Percentiles rank a stretch among this genome's conserved stretches.
Evolutionary conservation across 2,888 invertebrate genomes (phyloP).

Genomic region (Phrixothrix hirtus): DNA sequence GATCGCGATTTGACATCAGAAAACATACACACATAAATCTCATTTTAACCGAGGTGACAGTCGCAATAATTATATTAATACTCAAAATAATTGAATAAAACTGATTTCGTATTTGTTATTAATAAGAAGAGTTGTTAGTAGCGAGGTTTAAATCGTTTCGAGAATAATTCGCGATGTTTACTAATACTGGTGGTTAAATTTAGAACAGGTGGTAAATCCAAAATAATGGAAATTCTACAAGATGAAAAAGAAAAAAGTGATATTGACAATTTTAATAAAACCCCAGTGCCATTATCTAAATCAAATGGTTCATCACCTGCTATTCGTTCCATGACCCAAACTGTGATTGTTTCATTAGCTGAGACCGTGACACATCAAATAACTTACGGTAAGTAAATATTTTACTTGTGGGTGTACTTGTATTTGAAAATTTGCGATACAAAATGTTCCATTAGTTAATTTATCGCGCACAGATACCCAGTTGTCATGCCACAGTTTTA

Average conservation of each 20-base stretch:
- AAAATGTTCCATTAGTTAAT: no score
- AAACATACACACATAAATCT: conserved; percentile 41
- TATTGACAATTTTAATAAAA: conserved; percentile 49
- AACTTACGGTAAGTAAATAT: conserved; percentile 59
- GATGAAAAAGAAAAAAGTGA: conserved; percentile 34
- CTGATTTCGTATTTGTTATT: not conserved
- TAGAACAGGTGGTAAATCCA: conserved; percentile 2
- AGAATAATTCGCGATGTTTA: not conserved
- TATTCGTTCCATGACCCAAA: conserved; percentile 53
- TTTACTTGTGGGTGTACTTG: conserved; percentile 28
- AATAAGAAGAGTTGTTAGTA: not conserved
- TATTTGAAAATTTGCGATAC: no score
- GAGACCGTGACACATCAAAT: conserved; percentile 62
- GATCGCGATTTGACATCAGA: conserved; percentile 44
- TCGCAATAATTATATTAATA: conserved; percentile 11
- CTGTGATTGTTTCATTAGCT: conserved; percentile 54
- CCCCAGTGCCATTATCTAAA: conserved; percentile 54
- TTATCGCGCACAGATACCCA: no score
- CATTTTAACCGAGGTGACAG: conserved; percentile 16
- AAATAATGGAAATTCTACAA: conserved; percentile 32
- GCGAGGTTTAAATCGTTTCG: not conserved
- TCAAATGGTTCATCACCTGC: conserved; percentile 51
- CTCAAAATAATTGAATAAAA: conserved; percentile 1
- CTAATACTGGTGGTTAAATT: not conserved
- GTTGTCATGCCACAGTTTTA: no score